A percentile compares a stretch with the other conserved stretches of the same genome.
phyloP scores from a whole-genome alignment of 2,888 invertebrate species.

The Agrochola lychnidis region DNA sequence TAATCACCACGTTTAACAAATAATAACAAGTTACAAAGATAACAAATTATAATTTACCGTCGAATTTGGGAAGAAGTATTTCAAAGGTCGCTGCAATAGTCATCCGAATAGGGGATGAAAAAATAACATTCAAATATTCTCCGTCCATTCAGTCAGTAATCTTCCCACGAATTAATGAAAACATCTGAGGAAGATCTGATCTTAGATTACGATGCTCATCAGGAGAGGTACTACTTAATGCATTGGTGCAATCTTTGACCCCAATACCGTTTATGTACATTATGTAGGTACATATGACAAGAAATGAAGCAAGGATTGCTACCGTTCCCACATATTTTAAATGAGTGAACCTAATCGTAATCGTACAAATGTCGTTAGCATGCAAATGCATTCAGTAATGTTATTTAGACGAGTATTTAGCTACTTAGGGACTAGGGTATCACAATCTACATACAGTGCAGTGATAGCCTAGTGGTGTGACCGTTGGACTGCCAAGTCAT shows the following conservation, averaged over 20 bases:
- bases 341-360: slow-evolving; percentile 35
- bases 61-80: slow-evolving; percentile 12
- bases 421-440: neutral
- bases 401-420: neutral
- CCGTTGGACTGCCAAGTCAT: too few species aligned
- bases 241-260: slow-evolving; percentile 48
- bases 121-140: slow-evolving; percentile 40
- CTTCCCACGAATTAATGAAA: slow-evolving; percentile 39
- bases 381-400: slow-evolving; percentile 30
- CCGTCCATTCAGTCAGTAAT: slow-evolving; percentile 36
- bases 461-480: too few species aligned
- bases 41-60: slow-evolving; percentile 30
- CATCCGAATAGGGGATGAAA: slow-evolving; percentile 29
- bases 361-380: slow-evolving; percentile 47
- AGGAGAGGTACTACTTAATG: slow-evolving; percentile 18
- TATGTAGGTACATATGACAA: slow-evolving; percentile 21
- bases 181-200: slow-evolving; percentile 13
- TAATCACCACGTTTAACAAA: slow-evolving; percentile 3
- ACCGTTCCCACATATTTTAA: slow-evolving; percentile 49
- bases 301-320: slow-evolving; percentile 43
- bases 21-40: slow-evolving; percentile 3
- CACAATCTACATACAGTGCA: neutral
- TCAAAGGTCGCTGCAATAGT: slow-evolving; percentile 21
- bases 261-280: slow-evolving; percentile 39
- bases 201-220: slow-evolving; percentile 42